A percentile compares a stretch with the other conserved stretches of the same genome.
phyloP scores from a whole-genome alignment of 2,797 vertebrate species.

The Atherinosoma microstoma region DNA sequence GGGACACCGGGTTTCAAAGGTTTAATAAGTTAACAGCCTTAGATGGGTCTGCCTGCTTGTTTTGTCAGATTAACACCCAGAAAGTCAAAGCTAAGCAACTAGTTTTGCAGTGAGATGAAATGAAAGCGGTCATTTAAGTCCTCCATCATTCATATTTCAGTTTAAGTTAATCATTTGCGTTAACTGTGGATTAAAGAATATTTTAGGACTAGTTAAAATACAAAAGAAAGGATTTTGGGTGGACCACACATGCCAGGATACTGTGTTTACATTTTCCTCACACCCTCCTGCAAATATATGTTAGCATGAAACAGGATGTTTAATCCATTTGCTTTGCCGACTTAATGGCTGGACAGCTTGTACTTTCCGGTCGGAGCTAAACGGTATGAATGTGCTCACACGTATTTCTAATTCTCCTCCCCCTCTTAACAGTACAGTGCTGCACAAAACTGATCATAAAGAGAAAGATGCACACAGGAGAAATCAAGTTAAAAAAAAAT shows the following conservation, averaged over 20 bases:
- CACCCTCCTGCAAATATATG: constrained; percentile 19
- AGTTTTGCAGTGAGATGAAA: too few species aligned
- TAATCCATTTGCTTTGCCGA: constrained; percentile 19
- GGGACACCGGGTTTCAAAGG: too few species aligned
- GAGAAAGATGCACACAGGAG: constrained; percentile 26
- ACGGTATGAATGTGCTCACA: background rate
- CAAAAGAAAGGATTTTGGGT: background rate
- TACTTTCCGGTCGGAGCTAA: constrained; percentile 25
- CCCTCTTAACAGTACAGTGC: constrained; percentile 3
- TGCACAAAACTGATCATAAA: background rate
- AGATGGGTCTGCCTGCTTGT: too few species aligned
- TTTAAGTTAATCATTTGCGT: background rate
- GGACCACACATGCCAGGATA: background rate
- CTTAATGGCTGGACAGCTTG: constrained; percentile 18
- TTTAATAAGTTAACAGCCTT: too few species aligned
- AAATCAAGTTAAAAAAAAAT: constrained; percentile 36
- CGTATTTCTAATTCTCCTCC: background rate
- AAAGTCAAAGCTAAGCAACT: too few species aligned
- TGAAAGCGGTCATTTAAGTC: too few species aligned
- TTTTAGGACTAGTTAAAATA: background rate
- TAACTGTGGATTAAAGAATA: background rate
- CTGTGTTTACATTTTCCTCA: constrained; percentile 17
- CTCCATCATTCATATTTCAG: too few species aligned
- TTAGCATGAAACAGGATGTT: constrained; percentile 22
- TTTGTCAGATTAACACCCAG: too few species aligned